phyloP scores from a whole-genome alignment of 2,797 vertebrate species.

The Botia almorhae region DNA sequence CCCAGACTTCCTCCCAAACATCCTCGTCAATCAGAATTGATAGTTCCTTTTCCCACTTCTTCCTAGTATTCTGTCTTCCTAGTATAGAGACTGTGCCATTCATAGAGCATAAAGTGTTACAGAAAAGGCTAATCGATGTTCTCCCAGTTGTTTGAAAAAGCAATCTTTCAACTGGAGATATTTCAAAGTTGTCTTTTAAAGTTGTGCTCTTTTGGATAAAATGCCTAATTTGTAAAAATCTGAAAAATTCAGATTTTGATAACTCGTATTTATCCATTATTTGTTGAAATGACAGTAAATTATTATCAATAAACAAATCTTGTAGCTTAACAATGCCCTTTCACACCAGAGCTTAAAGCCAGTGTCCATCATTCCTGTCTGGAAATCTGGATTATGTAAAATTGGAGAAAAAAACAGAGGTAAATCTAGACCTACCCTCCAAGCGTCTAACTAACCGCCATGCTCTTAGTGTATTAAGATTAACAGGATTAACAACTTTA shows the following conservation, averaged over 20 bases:
- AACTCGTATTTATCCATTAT: not conserved
- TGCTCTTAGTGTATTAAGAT: not conserved
- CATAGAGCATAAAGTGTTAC: not conserved
- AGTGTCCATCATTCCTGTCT: not conserved
- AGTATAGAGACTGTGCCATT: too few species aligned
- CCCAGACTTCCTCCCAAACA: not conserved
- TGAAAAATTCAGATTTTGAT: too few species aligned
- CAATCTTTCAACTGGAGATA: not conserved
- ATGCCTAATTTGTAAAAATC: too few species aligned
- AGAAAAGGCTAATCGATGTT: not conserved
- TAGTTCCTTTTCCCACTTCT: too few species aligned
- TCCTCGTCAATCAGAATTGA: not conserved
- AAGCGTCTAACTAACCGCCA: not conserved
- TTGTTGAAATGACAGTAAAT: not conserved
- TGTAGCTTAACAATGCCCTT: not conserved
- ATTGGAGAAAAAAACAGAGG: too few species aligned
- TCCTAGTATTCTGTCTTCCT: too few species aligned
- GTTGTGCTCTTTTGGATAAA: slow-evolving; percentile 25
- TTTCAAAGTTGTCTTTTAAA: slow-evolving; percentile 7
- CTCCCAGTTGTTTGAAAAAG: not conserved
- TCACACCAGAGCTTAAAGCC: not conserved
- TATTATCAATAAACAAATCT: not conserved
- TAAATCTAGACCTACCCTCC: not conserved
- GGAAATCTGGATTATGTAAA: not conserved
- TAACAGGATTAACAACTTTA: slow-evolving; percentile 15